These are phyloP conservation scores for Crenuchus spilurus DNA, from an alignment of 2,797 vertebrate species.

Conservation along the genomic window DNA sequence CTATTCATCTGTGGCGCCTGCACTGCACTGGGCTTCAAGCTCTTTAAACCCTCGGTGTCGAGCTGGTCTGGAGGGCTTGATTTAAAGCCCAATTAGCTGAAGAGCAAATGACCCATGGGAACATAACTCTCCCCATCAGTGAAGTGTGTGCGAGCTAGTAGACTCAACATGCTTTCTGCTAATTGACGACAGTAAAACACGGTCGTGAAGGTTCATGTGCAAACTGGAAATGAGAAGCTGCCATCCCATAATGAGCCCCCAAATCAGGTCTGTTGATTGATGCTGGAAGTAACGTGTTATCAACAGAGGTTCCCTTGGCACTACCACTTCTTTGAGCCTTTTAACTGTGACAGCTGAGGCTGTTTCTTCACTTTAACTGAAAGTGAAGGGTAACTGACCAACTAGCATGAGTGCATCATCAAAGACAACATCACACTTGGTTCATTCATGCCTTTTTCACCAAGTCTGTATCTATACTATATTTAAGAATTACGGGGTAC, in stretches of 20 bases:
- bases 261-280: constrained; percentile 14
- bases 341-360: constrained; percentile 37
- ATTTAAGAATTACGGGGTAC: not conserved
- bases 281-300: constrained; percentile 1
- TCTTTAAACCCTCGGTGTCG: constrained; percentile 35
- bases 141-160: constrained; percentile 24
- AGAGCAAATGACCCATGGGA: constrained; percentile 60
- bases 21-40: constrained; percentile 1
- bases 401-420: not conserved
- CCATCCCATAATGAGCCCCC: constrained; percentile 8
- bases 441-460: not conserved
- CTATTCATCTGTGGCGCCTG: constrained; percentile 5
- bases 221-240: constrained; percentile 17
- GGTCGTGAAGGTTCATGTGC: constrained; percentile 35
- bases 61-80: constrained; percentile 51
- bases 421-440: not conserved
- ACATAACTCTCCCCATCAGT: constrained; percentile 48
- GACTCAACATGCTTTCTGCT: constrained; percentile 44
- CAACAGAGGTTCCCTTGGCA: not conserved
- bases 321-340: not conserved
- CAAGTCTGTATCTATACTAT: not conserved
- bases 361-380: constrained; percentile 19
- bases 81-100: constrained; percentile 73
- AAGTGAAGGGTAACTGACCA: not conserved
- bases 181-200: constrained; percentile 48